Conservation (phyloP, 2,888 invertebrate genomes). For the Atherix ibis region DNA sequence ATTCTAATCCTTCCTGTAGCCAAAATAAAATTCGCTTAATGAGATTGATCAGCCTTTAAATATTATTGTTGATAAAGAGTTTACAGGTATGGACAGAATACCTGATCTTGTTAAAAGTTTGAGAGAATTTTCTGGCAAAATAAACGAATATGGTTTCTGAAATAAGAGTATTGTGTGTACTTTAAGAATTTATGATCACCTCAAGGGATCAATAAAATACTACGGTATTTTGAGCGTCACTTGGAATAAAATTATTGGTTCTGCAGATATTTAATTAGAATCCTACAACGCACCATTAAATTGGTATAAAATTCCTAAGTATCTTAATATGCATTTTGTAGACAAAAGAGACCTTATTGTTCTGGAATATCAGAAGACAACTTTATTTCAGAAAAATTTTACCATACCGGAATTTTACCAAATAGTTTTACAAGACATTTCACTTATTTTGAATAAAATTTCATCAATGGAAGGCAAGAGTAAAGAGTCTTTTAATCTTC, state of each 20-base stretch:
- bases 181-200: neutral
- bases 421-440: conserved; percentile 5
- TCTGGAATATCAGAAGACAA: conserved; percentile 7
- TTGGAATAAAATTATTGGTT: conserved; percentile 4
- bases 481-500: conserved; percentile 1
- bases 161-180: neutral
- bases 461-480: conserved; percentile 3
- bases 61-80: no score
- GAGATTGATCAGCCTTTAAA: no score
- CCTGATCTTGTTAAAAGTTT: neutral
- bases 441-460: conserved; percentile 4
- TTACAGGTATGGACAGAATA: neutral
- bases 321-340: conserved; percentile 8
- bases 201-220: no score
- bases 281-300: conserved; percentile 8
- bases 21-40: no score
- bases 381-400: conserved; percentile 5
- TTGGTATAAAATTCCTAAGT: conserved; percentile 7
- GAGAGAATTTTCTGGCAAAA: neutral
- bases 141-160: neutral
- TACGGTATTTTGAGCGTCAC: conserved; percentile 4
- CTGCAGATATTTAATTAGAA: conserved; percentile 4
- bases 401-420: conserved; percentile 8
- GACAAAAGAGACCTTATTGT: conserved; percentile 6
- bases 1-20: no score